These are phyloP conservation scores for Psococerastis gibbosa DNA, from an alignment of 2,888 invertebrate species.

Conservation along the genomic window DNA sequence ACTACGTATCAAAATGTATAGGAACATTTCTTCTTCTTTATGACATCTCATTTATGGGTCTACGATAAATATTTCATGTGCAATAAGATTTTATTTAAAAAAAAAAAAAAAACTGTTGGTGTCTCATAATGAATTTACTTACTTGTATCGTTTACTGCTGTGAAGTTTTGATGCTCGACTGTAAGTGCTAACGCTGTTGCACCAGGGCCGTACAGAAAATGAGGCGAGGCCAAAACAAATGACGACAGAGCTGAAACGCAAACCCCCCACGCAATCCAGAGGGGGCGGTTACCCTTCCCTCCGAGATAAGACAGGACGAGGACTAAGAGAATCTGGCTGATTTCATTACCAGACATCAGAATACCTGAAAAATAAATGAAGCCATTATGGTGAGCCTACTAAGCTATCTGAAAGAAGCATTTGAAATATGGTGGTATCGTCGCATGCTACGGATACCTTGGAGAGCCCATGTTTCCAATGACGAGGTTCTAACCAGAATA, in stretches of 20 bases:
- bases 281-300: slow-evolving; percentile 43
- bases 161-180: slow-evolving; percentile 22
- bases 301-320: slow-evolving; percentile 41
- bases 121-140: too few species aligned
- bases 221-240: slow-evolving; percentile 37
- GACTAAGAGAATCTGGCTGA: slow-evolving; percentile 44
- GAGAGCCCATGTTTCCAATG: too few species aligned
- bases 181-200: slow-evolving; percentile 30
- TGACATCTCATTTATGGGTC: too few species aligned
- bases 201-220: slow-evolving; percentile 41
- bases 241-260: slow-evolving; percentile 38
- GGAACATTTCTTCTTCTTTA: too few species aligned
- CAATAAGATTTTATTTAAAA: too few species aligned
- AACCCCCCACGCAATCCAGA: slow-evolving; percentile 46
- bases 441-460: too few species aligned
- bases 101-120: too few species aligned
- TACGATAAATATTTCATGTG: too few species aligned
- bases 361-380: slow-evolving; percentile 29
- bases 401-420: neutral
- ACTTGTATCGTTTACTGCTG: neutral
- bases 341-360: slow-evolving; percentile 46
- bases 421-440: too few species aligned
- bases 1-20: too few species aligned
- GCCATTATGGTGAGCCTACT: neutral
- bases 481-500: too few species aligned